phyloP scores from a whole-genome alignment of 2,888 invertebrate genomes.

The Drosophila anomalata region DNA sequence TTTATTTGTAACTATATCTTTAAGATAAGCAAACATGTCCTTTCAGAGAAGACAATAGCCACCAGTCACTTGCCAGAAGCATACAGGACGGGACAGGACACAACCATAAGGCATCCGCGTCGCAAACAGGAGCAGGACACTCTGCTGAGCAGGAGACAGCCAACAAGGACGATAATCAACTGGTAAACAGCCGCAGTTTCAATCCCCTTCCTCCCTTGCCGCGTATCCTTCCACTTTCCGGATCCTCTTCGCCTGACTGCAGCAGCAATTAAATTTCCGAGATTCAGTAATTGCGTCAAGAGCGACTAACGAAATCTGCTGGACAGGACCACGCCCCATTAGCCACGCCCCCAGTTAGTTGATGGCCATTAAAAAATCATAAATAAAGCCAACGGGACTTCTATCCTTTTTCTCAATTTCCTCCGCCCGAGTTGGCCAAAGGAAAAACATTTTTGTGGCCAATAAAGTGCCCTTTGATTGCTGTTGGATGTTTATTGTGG shows the following conservation, averaged over 20 bases:
- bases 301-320: slow-evolving; percentile 18
- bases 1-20: neutral
- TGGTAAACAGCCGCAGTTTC: slow-evolving; percentile 31
- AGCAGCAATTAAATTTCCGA: slow-evolving; percentile 37
- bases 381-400: slow-evolving; percentile 22
- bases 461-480: slow-evolving; percentile 42
- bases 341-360: slow-evolving; percentile 13
- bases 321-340: slow-evolving; percentile 29
- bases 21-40: neutral
- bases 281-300: slow-evolving; percentile 39
- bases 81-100: slow-evolving; percentile 6
- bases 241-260: slow-evolving; percentile 12
- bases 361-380: slow-evolving; percentile 37
- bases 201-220: neutral
- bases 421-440: slow-evolving; percentile 1
- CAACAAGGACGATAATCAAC: slow-evolving; percentile 37
- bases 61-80: neutral
- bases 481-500: slow-evolving; percentile 24
- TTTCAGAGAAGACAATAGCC: neutral
- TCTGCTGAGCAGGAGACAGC: slow-evolving; percentile 10
- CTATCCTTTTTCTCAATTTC: slow-evolving; percentile 3
- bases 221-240: neutral
- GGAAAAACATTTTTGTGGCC: slow-evolving; percentile 11
- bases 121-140: slow-evolving; percentile 32
- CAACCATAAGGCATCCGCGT: slow-evolving; percentile 26